Evolutionary conservation across 2,113 vertebrate species (phyloP).

Genomic region (Euleptes europaea): DNA sequence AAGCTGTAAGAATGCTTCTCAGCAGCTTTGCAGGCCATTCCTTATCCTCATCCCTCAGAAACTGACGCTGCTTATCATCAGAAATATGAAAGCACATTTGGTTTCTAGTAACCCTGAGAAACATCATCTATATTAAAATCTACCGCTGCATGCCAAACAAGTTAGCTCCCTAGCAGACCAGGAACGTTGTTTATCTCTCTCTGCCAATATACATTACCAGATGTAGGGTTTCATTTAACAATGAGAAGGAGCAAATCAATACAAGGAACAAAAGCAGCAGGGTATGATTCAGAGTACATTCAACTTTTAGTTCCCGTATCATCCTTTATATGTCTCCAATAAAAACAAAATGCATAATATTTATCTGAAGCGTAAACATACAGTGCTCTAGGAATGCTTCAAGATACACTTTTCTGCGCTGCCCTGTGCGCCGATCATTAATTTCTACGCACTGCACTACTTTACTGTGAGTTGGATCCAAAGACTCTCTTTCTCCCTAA

Average conservation of each 20-base stretch:
- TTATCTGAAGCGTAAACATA: neutral
- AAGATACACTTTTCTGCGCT: neutral
- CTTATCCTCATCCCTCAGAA: neutral
- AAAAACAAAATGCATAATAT: neutral
- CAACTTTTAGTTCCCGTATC: neutral
- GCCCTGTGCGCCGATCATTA: neutral
- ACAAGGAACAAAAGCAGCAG: slow-evolving; percentile 8
- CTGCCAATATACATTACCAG: slow-evolving; percentile 20
- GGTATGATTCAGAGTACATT: neutral
- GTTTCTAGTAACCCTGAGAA: slow-evolving; percentile 2
- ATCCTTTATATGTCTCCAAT: neutral
- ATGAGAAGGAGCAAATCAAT: slow-evolving; percentile 4
- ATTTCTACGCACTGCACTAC: neutral
- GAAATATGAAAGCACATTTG: slow-evolving; percentile 41
- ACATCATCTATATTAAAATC: neutral
- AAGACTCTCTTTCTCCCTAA: too few relatives aligned
- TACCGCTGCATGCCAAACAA: slow-evolving; percentile 8
- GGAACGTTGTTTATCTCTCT: neutral
- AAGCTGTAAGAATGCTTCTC: neutral
- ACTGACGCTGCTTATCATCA: slow-evolving; percentile 19
- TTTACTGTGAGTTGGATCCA: neutral
- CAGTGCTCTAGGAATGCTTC: neutral
- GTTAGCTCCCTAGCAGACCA: neutral
- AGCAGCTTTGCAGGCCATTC: neutral
- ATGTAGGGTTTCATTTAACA: neutral